Conservation (phyloP, 2,888 invertebrate genomes). For the Clepsis dumicolana region DNA sequence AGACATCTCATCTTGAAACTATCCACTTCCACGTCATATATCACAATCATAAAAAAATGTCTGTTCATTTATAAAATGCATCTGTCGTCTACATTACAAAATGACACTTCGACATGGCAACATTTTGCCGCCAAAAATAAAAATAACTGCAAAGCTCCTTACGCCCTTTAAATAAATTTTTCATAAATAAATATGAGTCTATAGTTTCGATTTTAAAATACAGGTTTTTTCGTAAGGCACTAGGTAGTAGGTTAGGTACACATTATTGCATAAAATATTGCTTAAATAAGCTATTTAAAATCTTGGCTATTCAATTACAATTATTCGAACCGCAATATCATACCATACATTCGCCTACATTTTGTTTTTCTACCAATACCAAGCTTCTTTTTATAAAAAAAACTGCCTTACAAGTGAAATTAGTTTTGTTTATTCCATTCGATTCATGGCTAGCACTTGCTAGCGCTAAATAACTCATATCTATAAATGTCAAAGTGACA, state of each 20-base stretch:
- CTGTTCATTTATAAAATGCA: slow-evolving; percentile 9
- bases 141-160: neutral
- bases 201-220: neutral
- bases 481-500: neutral
- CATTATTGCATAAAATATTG: neutral
- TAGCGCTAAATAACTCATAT: too few species aligned
- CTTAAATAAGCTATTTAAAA: neutral
- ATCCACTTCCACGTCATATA: slow-evolving; percentile 3
- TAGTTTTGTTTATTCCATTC: too few species aligned
- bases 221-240: neutral
- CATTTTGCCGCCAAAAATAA: neutral
- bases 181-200: neutral
- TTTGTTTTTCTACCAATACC: neutral
- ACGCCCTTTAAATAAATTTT: neutral
- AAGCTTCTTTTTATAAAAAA: neutral
- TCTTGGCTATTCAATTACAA: neutral
- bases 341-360: neutral
- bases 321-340: neutral
- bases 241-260: neutral
- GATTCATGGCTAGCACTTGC: too few species aligned
- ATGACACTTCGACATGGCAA: slow-evolving; percentile 8
- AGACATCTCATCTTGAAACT: slow-evolving; percentile 28
- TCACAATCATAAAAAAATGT: slow-evolving; percentile 6
- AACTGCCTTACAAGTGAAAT: neutral
- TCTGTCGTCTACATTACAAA: slow-evolving; percentile 6